Evolutionary conservation across 2,888 invertebrate species (phyloP).

Genomic region (Philaethria dido): DNA sequence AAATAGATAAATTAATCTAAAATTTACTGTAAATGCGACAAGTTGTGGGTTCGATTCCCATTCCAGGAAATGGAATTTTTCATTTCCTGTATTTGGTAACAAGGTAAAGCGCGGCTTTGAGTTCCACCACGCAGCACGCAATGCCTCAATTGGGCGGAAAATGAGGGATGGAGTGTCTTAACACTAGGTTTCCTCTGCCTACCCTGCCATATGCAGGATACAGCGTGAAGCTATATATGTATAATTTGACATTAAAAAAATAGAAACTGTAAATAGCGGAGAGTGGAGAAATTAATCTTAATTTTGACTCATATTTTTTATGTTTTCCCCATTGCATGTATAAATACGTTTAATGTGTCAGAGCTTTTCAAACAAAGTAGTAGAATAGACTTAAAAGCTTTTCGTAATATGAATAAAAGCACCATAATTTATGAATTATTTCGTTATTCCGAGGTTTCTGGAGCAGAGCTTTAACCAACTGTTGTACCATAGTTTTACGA

Average conservation of each 20-base stretch:
- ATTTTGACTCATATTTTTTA: neutral
- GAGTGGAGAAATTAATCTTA: neutral
- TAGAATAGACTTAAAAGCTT: conserved; percentile 15
- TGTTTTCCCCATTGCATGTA: neutral
- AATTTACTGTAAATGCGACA: too few relatives aligned
- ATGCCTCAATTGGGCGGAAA: too few relatives aligned
- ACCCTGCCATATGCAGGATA: too few relatives aligned
- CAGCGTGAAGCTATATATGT: too few relatives aligned
- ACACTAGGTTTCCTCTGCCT: too few relatives aligned
- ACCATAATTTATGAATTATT: neutral
- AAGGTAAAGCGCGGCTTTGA: too few relatives aligned
- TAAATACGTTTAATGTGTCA: neutral
- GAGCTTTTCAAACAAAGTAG: conserved; percentile 3
- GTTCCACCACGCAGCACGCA: too few relatives aligned
- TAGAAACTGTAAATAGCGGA: neutral
- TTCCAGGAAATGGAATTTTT: too few relatives aligned
- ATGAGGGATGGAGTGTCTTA: too few relatives aligned
- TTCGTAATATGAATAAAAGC: conserved; percentile 19
- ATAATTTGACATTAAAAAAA: neutral
- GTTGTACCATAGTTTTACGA: neutral
- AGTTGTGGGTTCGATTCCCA: too few relatives aligned
- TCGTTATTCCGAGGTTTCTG: conserved; percentile 1
- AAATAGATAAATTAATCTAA: too few relatives aligned
- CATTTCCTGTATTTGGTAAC: too few relatives aligned
- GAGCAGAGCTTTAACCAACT: neutral